Evolutionary conservation across 2,113 vertebrate genomes (phyloP).

Genomic region (Otus sunia): DNA sequence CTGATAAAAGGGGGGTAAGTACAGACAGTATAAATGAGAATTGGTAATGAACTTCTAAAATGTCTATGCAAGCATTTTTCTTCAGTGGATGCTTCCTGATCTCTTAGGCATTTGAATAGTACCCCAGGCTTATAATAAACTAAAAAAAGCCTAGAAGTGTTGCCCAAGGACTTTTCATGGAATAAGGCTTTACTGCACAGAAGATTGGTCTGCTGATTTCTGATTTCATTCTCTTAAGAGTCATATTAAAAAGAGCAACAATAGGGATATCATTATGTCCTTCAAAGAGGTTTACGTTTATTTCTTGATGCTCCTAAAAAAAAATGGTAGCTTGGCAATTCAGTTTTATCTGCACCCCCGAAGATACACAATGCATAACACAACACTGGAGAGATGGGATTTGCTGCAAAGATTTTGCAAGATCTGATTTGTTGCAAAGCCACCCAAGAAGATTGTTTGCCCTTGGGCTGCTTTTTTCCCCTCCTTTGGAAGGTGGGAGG

Average conservation of each 20-base stretch:
- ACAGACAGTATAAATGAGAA: background rate
- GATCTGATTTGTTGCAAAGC: background rate
- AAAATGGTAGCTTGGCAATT: background rate
- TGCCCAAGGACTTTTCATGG: background rate
- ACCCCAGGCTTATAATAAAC: background rate
- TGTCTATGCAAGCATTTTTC: background rate
- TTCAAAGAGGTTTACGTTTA: background rate
- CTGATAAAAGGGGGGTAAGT: background rate
- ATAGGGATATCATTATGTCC: background rate
- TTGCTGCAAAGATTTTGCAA: background rate
- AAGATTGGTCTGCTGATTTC: background rate
- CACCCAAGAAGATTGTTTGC: background rate
- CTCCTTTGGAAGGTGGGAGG: background rate
- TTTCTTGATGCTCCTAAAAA: background rate
- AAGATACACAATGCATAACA: background rate
- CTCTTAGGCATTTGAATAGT: background rate
- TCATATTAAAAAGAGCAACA: background rate
- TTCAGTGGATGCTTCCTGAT: background rate
- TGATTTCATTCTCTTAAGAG: background rate
- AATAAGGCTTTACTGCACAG: background rate
- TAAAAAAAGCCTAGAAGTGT: background rate
- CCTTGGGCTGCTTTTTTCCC: background rate
- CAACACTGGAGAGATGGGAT: background rate
- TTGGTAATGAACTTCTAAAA: background rate
- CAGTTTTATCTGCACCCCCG: background rate